Evolutionary conservation across 2,888 invertebrate genomes (phyloP), one percentile per base, ranked within the genome.

Genomic region (Drosophila mulleri): DNA sequence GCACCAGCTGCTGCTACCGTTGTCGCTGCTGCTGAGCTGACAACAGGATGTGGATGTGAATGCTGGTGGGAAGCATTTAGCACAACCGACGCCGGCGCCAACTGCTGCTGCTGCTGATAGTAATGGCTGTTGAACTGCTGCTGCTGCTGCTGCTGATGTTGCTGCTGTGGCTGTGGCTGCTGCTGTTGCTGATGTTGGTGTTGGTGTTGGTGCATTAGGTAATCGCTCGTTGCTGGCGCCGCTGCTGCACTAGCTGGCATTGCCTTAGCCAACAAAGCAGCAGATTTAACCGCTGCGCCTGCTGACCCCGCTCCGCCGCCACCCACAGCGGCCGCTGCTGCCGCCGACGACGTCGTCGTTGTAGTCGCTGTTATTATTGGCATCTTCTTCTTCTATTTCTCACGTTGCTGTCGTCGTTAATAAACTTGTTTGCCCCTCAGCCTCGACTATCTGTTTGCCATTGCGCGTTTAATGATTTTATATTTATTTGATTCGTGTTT

Each of bases 311-410:
- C 53, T 4, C 14, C n/a, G 8, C 12, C 44, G 6, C 20, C 44
- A 44, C 44, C 45, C 23, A 14, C 54, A n/a, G 4, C 39, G 14
- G 2, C 41, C 4, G n/a, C n/a, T n/a, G n/a, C 39, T 39, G 37
- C n/a, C 7, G n/a, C 16, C 39, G 53, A 12, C n/a, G 67, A 67
- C 67, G 50, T 23, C 44, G 73, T 42, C 62, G 86, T 80, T 67
- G 83, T 88, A 67, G 87, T 90, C 54, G 83, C 79, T 63, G 88
- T 82, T 78, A 91, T 84, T 75, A 84, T 84, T 69, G 90, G 85
- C 91, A 91, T 91, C 64, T 73, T 70, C 32, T 32, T 91, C 64
- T 73, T 70, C 32, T 32, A 11, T 54, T 26, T 23, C 29, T 29
- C 63, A 44, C 54, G 37, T 39, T 75, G n/a, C 65, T 56, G 50